These are phyloP conservation scores for Drosophila stalkeri DNA, from an alignment of 2,888 invertebrate genomes.

Conservation along the genomic window DNA sequence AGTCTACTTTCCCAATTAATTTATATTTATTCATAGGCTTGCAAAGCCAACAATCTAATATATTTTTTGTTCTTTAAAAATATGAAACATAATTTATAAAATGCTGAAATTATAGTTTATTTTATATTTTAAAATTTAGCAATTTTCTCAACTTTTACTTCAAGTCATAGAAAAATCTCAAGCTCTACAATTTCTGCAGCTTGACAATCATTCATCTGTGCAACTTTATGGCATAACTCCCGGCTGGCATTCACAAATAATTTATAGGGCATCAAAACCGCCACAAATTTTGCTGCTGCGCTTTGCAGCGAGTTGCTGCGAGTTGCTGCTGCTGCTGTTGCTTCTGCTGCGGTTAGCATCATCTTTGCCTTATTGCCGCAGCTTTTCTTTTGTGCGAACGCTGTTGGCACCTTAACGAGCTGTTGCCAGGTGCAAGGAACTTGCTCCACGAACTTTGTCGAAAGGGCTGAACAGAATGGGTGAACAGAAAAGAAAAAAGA, in stretches of 20 bases:
- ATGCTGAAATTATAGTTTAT: too few species aligned
- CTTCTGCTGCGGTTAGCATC: constrained; percentile 47
- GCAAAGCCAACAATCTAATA: too few species aligned
- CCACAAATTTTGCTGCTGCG: constrained; percentile 57
- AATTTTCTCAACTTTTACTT: too few species aligned
- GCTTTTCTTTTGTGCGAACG: constrained; percentile 56
- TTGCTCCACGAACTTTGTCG: constrained; percentile 4
- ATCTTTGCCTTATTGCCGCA: constrained; percentile 73
- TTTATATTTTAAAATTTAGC: too few species aligned
- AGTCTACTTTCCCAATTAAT: too few species aligned
- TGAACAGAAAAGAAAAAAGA: background rate
- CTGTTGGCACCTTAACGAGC: constrained; percentile 62
- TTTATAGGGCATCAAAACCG: constrained; percentile 45
- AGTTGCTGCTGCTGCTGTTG: constrained; percentile 12
- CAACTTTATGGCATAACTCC: background rate
- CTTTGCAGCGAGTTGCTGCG: constrained; percentile 29
- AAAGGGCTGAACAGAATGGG: constrained; percentile 7
- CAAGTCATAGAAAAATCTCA: too few species aligned
- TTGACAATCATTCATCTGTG: background rate
- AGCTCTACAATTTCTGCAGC: background rate
- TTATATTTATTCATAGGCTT: too few species aligned
- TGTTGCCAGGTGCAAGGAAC: constrained; percentile 46
- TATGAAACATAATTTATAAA: too few species aligned
- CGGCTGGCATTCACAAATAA: background rate
- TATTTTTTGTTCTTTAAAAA: too few species aligned